phyloP scores from a whole-genome alignment of 2,113 vertebrate genomes.

The Hippocampus mohnikei region DNA sequence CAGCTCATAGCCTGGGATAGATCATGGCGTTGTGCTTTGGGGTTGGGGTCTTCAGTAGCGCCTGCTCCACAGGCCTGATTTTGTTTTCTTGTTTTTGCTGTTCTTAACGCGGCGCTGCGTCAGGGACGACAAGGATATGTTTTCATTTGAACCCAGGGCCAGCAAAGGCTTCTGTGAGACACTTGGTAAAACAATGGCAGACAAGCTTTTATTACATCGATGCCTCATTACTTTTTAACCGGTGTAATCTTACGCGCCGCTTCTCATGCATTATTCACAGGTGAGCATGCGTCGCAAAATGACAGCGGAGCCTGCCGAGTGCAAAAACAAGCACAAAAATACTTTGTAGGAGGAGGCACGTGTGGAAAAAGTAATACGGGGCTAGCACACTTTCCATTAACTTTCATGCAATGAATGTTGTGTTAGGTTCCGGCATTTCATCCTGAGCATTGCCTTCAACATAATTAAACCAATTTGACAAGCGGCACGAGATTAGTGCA shows the following conservation, averaged over 20 bases:
- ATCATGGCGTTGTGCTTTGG: conserved; percentile 44
- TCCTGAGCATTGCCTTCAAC: conserved; percentile 29
- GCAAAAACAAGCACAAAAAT: conserved; percentile 48
- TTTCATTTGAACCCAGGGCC: conserved; percentile 59
- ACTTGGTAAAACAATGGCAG: conserved; percentile 68
- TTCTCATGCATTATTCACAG: conserved; percentile 73
- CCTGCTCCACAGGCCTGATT: conserved; percentile 58
- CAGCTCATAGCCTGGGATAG: conserved; percentile 68
- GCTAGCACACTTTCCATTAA: conserved; percentile 25
- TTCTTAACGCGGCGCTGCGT: conserved; percentile 42
- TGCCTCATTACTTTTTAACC: conserved; percentile 75
- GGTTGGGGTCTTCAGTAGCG: conserved; percentile 30
- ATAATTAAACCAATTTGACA: conserved; percentile 30
- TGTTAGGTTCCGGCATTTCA: conserved; percentile 21
- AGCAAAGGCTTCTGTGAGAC: conserved; percentile 50
- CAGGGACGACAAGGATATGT: conserved; percentile 50
- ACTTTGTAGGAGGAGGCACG: conserved; percentile 24
- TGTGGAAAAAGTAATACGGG: conserved; percentile 28
- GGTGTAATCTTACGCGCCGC: conserved; percentile 66
- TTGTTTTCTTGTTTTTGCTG: conserved; percentile 61
- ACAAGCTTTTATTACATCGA: conserved; percentile 66
- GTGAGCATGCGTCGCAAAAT: conserved; percentile 58
- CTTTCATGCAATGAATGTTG: conserved; percentile 32
- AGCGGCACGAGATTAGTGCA: conserved; percentile 13
- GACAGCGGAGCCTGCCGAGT: conserved; percentile 41